These are phyloP conservation scores for Gobiocypris rarus DNA, from an alignment of 2,113 vertebrate species.

Conservation along the genomic window DNA sequence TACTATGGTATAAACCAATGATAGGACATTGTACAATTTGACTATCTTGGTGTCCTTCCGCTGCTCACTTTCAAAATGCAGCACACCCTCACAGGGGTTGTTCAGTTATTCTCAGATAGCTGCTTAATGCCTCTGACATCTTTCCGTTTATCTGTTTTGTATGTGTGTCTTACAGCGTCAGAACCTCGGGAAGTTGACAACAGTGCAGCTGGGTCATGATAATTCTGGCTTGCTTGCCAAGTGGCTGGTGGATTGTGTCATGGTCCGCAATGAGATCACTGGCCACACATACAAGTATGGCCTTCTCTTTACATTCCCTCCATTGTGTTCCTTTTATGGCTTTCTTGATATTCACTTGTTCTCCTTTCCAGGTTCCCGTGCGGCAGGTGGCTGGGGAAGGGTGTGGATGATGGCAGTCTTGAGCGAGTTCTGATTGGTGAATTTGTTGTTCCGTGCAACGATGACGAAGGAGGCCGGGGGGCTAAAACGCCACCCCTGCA, in stretches of 20 bases:
- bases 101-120: constrained; percentile 9
- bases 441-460: constrained; percentile 72
- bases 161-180: constrained; percentile 82
- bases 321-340: not conserved
- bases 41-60: constrained; percentile 1
- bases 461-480: constrained; percentile 83
- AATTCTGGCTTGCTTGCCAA: constrained; percentile 96
- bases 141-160: constrained; percentile 33
- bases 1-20: not conserved
- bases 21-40: not conserved
- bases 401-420: constrained; percentile 89
- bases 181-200: constrained; percentile 96
- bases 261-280: constrained; percentile 97
- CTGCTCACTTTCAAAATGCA: not conserved
- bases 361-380: constrained; percentile 83
- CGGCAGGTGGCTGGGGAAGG: constrained; percentile 90
- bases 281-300: constrained; percentile 95
- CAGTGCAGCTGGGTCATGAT: constrained; percentile 94
- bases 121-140: not conserved
- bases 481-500: constrained; percentile 88
- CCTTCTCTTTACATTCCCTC: not conserved
- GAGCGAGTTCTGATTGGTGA: constrained; percentile 93
- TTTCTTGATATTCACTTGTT: not conserved
- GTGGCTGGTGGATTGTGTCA: constrained; percentile 97
- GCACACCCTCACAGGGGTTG: not conserved